phyloP scores from a whole-genome alignment of 2,888 invertebrate species.

The Spodoptera littoralis region DNA sequence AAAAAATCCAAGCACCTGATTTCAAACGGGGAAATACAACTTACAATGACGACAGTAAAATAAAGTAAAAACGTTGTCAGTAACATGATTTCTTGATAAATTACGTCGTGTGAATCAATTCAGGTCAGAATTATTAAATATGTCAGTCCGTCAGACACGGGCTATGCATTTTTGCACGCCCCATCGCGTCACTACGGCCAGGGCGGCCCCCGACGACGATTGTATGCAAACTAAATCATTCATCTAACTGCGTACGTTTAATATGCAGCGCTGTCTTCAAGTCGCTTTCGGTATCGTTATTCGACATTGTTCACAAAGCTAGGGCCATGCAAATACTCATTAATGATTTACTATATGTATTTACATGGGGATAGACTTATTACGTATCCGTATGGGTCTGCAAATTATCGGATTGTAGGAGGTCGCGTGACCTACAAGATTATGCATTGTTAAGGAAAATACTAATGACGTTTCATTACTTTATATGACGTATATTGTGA shows the following conservation, averaged over 20 bases:
- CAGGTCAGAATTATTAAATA: conserved; percentile 63
- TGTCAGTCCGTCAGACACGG: conserved; percentile 44
- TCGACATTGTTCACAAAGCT: conserved; percentile 53
- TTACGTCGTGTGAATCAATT: conserved; percentile 34
- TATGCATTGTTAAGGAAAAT: conserved; percentile 36
- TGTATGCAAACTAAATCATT: conserved; percentile 79
- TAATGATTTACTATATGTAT: conserved; percentile 32
- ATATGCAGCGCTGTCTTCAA: conserved; percentile 58
- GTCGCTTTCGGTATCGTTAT: conserved; percentile 63
- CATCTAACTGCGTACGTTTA: conserved; percentile 63
- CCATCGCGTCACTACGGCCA: conserved; percentile 60
- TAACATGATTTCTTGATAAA: conserved; percentile 13
- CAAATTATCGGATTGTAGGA: conserved; percentile 18
- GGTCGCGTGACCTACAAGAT: conserved; percentile 26
- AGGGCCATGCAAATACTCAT: conserved; percentile 37
- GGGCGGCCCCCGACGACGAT: conserved; percentile 63
- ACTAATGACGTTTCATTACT: conserved; percentile 6
- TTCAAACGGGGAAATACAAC: conserved; percentile 9
- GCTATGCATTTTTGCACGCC: conserved; percentile 79
- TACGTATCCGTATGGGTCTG: conserved; percentile 27
- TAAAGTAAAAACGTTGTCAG: conserved; percentile 5
- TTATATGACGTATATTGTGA: conserved; percentile 19
- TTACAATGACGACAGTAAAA: background rate
- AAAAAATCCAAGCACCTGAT: conserved; percentile 11
- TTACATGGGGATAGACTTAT: conserved; percentile 24